Evolutionary conservation across 2,888 invertebrate species (phyloP).

Genomic region (Helobdella robusta): DNA sequence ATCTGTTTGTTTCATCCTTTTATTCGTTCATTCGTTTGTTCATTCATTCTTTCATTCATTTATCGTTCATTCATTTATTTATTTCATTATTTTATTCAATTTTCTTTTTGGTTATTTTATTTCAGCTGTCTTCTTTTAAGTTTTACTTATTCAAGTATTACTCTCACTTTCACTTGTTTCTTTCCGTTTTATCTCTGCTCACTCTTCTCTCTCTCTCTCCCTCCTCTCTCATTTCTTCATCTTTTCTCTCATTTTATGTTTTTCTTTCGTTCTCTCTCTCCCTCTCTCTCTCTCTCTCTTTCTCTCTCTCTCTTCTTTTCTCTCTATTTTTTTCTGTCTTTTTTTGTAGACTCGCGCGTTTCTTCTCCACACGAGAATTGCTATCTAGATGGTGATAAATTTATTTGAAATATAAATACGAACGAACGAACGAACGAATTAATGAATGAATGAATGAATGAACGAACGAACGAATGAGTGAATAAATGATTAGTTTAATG

Average conservation of each 20-base stretch:
- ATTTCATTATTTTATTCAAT: background rate
- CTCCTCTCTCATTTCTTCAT: no score
- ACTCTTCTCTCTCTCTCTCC: background rate
- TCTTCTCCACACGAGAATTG: background rate
- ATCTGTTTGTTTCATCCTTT: background rate
- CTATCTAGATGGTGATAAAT: background rate
- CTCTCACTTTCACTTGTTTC: background rate
- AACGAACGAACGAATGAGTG: background rate
- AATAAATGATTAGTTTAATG: background rate
- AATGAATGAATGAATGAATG: background rate
- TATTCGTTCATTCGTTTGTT: background rate
- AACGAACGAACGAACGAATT: background rate
- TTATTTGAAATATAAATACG: background rate
- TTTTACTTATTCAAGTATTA: no score
- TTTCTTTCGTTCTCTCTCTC: background rate
- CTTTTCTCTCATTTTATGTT: background rate
- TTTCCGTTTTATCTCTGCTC: background rate
- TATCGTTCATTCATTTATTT: background rate
- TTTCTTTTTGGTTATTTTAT: background rate
- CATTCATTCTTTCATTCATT: constrained; percentile 1
- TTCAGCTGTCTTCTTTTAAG: no score
- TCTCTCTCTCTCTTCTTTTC: constrained; percentile 3
- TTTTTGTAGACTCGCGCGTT: background rate
- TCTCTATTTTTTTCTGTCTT: background rate
- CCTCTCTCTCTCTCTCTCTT: constrained; percentile 3